These are phyloP conservation scores for Ommatoiulus sabulosus DNA, from an alignment of 2,888 invertebrate genomes.

Conservation along the genomic window DNA sequence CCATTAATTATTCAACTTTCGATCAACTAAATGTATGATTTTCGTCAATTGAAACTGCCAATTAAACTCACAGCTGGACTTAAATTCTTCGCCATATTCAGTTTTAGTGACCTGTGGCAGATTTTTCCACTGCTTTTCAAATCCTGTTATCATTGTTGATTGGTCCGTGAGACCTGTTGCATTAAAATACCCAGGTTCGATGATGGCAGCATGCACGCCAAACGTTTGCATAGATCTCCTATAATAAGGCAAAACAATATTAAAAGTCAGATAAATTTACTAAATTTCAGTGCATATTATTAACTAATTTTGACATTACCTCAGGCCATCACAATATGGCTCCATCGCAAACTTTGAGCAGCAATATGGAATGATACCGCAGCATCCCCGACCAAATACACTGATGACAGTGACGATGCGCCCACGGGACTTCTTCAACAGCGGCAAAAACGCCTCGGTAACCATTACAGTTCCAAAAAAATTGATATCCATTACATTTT, in stretches of 20 bases:
- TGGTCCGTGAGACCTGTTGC: constrained; percentile 9
- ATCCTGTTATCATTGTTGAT: neutral
- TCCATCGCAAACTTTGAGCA: constrained; percentile 57
- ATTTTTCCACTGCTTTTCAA: constrained; percentile 54
- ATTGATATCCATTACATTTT: constrained; percentile 56
- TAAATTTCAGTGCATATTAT: neutral
- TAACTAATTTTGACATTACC: constrained; percentile 45
- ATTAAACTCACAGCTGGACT: neutral
- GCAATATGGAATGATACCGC: constrained; percentile 50
- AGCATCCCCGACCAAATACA: constrained; percentile 37
- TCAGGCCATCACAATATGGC: constrained; percentile 54
- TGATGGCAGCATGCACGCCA: constrained; percentile 51
- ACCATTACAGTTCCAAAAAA: constrained; percentile 54
- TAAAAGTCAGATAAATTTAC: no score
- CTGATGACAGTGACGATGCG: constrained; percentile 55
- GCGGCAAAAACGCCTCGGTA: constrained; percentile 53
- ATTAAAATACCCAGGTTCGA: constrained; percentile 56
- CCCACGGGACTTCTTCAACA: constrained; percentile 55
- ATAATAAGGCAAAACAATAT: neutral
- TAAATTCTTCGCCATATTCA: constrained; percentile 56
- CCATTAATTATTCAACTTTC: neutral
- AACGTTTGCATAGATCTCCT: constrained; percentile 56
- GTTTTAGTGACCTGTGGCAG: constrained; percentile 3
- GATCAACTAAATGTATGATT: no score
- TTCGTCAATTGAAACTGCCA: neutral